These are phyloP conservation scores for Myotis davidii DNA, from an alignment of 2,113 vertebrate species.

Conservation along the genomic window DNA sequence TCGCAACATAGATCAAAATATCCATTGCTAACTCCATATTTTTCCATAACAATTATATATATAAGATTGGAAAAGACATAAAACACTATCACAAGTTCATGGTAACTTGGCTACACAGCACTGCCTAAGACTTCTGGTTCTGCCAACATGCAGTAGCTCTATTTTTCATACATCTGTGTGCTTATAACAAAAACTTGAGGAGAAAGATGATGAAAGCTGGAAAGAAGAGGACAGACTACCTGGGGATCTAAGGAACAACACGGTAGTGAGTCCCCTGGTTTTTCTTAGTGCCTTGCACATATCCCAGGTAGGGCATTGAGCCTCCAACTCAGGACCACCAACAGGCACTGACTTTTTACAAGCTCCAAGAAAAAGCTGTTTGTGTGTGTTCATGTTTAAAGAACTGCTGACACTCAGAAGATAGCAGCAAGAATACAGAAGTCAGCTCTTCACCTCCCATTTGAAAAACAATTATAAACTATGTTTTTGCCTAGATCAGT, in stretches of 20 bases:
- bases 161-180: neutral
- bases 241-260: neutral
- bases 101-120: neutral
- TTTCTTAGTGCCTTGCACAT: neutral
- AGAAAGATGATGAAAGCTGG: neutral
- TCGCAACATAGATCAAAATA: neutral
- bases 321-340: neutral
- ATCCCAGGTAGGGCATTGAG: neutral
- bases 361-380: neutral
- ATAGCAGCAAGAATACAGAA: neutral
- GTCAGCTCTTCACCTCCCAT: neutral
- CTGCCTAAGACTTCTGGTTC: neutral
- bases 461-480: neutral
- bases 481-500: neutral
- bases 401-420: neutral
- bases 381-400: neutral
- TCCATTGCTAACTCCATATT: neutral
- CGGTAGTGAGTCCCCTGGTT: neutral
- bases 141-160: neutral
- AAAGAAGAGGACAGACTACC: neutral
- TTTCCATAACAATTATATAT: constrained; percentile 41
- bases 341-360: neutral
- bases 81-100: neutral
- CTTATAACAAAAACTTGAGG: neutral
- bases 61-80: neutral